Evolutionary conservation across 2,113 vertebrate species (phyloP).

Genomic region (Amia ocellicauda): DNA sequence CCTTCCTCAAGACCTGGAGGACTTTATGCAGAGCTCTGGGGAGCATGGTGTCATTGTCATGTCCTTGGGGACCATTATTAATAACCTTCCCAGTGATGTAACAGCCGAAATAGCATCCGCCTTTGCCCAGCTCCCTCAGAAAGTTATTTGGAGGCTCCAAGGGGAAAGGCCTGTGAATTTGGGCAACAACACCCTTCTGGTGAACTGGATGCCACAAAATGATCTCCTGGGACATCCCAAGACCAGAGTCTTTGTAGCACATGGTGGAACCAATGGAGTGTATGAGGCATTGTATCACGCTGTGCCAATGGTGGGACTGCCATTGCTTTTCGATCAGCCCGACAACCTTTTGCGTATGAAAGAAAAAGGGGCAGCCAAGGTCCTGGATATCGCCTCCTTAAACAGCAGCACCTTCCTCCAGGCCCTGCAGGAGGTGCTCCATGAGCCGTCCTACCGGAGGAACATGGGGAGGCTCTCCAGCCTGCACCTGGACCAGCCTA

Average conservation of each 20-base stretch:
- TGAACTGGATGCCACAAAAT: slow-evolving; percentile 27
- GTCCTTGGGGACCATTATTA: slow-evolving; percentile 33
- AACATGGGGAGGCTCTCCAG: slow-evolving; percentile 17
- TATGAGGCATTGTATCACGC: slow-evolving; percentile 29
- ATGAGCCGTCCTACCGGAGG: slow-evolving; percentile 17
- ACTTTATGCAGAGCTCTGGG: slow-evolving; percentile 28
- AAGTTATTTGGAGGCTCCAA: slow-evolving; percentile 30
- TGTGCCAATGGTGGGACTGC: slow-evolving; percentile 23
- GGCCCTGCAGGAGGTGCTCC: slow-evolving; percentile 25
- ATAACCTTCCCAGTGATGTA: slow-evolving; percentile 19
- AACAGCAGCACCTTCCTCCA: slow-evolving; percentile 13
- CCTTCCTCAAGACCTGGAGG: slow-evolving; percentile 26
- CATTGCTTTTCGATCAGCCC: slow-evolving; percentile 23
- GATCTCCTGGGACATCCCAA: slow-evolving; percentile 33
- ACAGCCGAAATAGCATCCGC: slow-evolving; percentile 22
- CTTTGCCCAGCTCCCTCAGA: no score
- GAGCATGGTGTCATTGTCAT: slow-evolving; percentile 31
- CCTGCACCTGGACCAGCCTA: slow-evolving; percentile 27
- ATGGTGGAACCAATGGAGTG: no score
- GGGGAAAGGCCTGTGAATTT: slow-evolving; percentile 8
- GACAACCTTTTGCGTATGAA: slow-evolving; percentile 23
- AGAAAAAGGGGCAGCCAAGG: slow-evolving; percentile 22
- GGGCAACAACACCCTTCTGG: no score
- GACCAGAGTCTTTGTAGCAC: no score
- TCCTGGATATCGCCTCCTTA: slow-evolving; percentile 22